Base-by-base conservation (phyloP, 2,113 vertebrate species). In the Dromiciops gliroides region DNA sequence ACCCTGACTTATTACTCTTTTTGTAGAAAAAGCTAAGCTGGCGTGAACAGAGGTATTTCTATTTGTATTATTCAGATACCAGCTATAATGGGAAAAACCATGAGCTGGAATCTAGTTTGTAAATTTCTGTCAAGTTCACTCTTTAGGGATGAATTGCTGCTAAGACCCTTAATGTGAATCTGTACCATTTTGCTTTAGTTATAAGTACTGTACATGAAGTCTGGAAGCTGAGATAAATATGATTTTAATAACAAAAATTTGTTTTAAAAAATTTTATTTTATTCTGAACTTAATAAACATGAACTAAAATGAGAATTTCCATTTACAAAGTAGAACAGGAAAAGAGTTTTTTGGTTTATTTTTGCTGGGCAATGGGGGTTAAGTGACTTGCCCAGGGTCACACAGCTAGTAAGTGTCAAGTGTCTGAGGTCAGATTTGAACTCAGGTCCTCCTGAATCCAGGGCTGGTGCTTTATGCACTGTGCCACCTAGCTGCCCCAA, bases 161-260 rank as follows among this genome's bases (percentile, higher is more conserved):
- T 98, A 97, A 94, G 92, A 96, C 90, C 94, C 25, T 94, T 95
- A 96, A 95, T 0, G 23, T 96, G 96, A 97, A 95, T 97, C 97
- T 97, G 97, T 96, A 97, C 93, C 97, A 96, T 97, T 97, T 94
- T 98, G 97, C 98, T 98, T 96, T 96, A 95, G 91, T 91, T 98
- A 92, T 94, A 97, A 98, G 97, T 97, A 96, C 95, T 97, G 89
- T 96, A 95, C 97, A 97, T 96, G 97, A 96, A 96, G 93, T 97
- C 98, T 97, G 97, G 94, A 97, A 97, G 97, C 93, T 97, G 52
- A 98, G 99, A 99, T 99, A 99, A 99, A 99, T 96, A 95, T 88
- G 89, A 95, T 89, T 94, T 92, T 92, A 52, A 94, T 83, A 31
- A 97, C 90, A 47, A n/a, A n/a, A n/a, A n/a, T n/a, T n/a, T n/a